Evolutionary conservation across 2,888 invertebrate genomes (phyloP).

Genomic region (Apamea epomidion): DNA sequence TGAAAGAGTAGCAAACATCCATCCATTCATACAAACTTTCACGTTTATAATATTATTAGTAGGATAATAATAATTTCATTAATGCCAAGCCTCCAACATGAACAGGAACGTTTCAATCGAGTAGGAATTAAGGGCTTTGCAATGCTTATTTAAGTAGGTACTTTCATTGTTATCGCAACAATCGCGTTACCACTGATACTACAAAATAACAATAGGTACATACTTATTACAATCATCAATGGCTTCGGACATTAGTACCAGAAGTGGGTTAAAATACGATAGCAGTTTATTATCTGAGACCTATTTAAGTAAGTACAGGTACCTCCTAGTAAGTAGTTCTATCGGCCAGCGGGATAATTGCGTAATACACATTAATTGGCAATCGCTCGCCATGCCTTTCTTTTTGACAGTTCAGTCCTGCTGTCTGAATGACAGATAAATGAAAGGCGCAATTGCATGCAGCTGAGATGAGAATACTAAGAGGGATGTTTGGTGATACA

Average conservation of each 20-base stretch:
- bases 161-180: conserved; percentile 10
- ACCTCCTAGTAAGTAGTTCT: no score
- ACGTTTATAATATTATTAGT: no score
- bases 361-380: no score
- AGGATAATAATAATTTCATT: neutral
- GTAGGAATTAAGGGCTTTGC: neutral
- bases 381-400: no score
- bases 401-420: no score
- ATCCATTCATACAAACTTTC: no score
- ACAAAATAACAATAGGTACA: conserved; percentile 5
- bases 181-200: conserved; percentile 8
- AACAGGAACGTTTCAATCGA: neutral
- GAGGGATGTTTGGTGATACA: no score
- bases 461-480: no score
- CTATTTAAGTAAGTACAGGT: neutral
- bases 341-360: no score
- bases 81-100: neutral
- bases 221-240: conserved; percentile 11
- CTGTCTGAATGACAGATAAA: no score
- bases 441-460: no score
- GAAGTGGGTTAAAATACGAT: conserved; percentile 32
- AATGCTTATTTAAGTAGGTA: neutral
- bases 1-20: no score
- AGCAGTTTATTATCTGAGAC: neutral
- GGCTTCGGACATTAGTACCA: neutral